These are phyloP conservation scores for Oncorhynchus keta DNA, from an alignment of 2,113 vertebrate genomes.

Conservation along the genomic window DNA sequence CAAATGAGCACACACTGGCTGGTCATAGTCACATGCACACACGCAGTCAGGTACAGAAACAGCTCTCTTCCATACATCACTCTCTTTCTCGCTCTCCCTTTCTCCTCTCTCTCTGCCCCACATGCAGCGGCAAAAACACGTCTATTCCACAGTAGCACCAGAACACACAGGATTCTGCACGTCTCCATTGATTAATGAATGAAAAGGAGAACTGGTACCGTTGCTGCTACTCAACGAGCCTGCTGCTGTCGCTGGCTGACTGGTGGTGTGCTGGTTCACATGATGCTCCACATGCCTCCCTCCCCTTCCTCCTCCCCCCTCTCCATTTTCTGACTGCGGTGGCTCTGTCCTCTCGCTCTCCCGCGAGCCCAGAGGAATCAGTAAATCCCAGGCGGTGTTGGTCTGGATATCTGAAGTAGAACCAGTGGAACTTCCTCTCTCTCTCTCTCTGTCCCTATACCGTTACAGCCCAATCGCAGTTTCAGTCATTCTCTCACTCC, in stretches of 20 bases:
- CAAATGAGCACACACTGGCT: constrained; percentile 15
- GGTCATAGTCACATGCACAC: constrained; percentile 3
- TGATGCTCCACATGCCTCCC: constrained; percentile 51
- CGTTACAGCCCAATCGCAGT: constrained; percentile 10
- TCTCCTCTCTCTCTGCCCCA: constrained; percentile 6
- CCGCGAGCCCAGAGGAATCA: constrained; percentile 53
- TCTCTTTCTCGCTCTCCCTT: constrained; percentile 27
- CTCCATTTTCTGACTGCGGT: constrained; percentile 63
- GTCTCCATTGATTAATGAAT: constrained; percentile 44
- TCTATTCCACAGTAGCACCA: constrained; percentile 23
- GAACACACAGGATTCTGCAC: constrained; percentile 22
- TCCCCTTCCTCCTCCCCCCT: constrained; percentile 62
- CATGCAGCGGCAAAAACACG: constrained; percentile 23
- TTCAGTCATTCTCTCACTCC: constrained; percentile 25
- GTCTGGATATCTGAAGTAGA: constrained; percentile 51
- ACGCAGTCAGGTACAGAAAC: not conserved
- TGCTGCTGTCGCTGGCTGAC: constrained; percentile 29
- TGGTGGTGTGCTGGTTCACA: constrained; percentile 51
- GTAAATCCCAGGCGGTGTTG: constrained; percentile 50
- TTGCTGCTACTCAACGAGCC: constrained; percentile 66
- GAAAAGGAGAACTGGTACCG: constrained; percentile 53
- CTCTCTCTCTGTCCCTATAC: not conserved
- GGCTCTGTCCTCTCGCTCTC: constrained; percentile 43
- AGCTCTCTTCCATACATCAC: constrained; percentile 5
- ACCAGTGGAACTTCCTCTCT: constrained; percentile 31